Conservation (phyloP, 2,113 vertebrate genomes). For the Azemiops feae region DNA sequence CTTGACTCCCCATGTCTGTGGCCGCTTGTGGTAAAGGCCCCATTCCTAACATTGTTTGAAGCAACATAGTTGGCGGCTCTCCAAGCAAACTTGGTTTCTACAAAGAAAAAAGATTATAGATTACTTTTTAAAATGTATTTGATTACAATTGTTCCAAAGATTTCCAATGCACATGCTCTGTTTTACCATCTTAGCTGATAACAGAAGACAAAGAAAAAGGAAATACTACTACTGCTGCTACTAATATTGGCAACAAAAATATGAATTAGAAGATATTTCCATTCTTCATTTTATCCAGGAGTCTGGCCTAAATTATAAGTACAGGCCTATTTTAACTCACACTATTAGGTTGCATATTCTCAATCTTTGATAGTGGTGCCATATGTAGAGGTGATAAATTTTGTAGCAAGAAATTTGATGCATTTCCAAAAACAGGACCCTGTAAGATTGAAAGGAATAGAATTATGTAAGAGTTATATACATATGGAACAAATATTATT, state of each 20-base stretch:
- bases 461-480: background rate
- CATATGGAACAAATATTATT: background rate
- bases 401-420: conserved; percentile 81
- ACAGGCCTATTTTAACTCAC: conserved; percentile 67
- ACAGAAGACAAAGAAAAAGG: background rate
- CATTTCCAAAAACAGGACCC: conserved; percentile 80
- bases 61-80: conserved; percentile 84
- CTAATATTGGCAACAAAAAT: background rate
- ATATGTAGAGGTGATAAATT: conserved; percentile 85
- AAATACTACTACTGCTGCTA: background rate
- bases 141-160: background rate
- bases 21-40: conserved; percentile 72
- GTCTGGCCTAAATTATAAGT: fast-evolving
- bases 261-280: background rate
- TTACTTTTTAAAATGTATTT: background rate
- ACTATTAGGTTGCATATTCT: conserved; percentile 83
- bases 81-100: conserved; percentile 91
- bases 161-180: background rate
- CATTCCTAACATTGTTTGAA: conserved; percentile 84
- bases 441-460: conserved; percentile 55
- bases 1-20: conserved; percentile 79
- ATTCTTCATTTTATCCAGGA: background rate
- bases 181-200: background rate
- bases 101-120: conserved; percentile 36
- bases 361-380: conserved; percentile 86